Evolutionary conservation across 2,888 invertebrate genomes (phyloP).

Genomic region (Aphrophora alni): DNA sequence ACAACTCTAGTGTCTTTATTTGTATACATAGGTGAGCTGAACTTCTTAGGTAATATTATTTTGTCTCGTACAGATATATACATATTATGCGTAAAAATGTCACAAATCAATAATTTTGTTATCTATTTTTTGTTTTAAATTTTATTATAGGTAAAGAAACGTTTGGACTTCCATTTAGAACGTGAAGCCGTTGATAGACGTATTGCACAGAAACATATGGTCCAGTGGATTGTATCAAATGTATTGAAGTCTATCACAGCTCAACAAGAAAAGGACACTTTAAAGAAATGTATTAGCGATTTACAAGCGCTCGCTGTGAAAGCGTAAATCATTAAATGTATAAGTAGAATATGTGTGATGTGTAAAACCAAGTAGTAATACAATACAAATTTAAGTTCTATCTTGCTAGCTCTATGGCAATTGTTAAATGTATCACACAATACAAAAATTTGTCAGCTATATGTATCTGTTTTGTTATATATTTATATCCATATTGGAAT

Average conservation of each 20-base stretch:
- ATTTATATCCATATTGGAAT: not conserved
- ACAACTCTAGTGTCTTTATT: too few species aligned
- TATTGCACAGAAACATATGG: conserved; percentile 91
- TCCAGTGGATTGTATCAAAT: conserved; percentile 87
- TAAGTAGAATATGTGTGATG: not conserved
- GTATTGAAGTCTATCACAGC: conserved; percentile 91
- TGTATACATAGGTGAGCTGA: too few species aligned
- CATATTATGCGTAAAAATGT: too few species aligned
- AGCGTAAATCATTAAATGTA: conserved; percentile 44
- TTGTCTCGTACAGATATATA: too few species aligned
- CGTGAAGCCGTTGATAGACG: conserved; percentile 81
- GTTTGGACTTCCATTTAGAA: conserved; percentile 93
- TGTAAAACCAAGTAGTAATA: not conserved
- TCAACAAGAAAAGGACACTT: conserved; percentile 89
- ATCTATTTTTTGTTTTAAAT: too few species aligned
- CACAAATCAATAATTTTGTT: too few species aligned
- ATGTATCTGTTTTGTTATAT: not conserved
- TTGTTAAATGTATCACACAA: not conserved
- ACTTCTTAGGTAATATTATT: too few species aligned
- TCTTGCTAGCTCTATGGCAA: not conserved
- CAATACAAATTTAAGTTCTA: not conserved
- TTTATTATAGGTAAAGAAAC: conserved; percentile 77
- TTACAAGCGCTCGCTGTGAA: conserved; percentile 73
- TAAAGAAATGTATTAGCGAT: conserved; percentile 89
- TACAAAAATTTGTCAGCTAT: not conserved